Base-by-base conservation (phyloP, 2,797 vertebrate species). In the Urosaurus nigricauda region DNA sequence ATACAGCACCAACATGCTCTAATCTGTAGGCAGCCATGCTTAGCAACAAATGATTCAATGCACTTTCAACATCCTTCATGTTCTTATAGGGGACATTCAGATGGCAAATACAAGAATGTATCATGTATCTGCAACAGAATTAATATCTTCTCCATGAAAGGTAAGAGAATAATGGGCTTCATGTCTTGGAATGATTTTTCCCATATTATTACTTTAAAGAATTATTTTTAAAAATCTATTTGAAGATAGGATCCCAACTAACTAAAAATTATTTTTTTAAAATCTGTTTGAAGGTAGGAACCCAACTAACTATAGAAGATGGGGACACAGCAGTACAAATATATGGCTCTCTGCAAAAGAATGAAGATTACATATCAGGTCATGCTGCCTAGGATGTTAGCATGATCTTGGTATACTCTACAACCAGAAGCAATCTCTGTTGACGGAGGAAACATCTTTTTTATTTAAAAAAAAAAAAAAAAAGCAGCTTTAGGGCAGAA, bases 181-280 rank as follows among this genome's bases (percentile, higher is more conserved):
- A 75, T 89, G 88, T 88, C 91, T 79, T 8, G 83, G 84, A 79
- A 91, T 83, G 88, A 88, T 87, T 79, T 87, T 79, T 0, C 8
- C 88, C 65, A 2, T 84, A 73, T 88, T 43, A 24, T 12, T 13
- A 43, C 47, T 51, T 51, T 9, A 75, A 35, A 63, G 0, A n/a
- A 51, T 51, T 51, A 8, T 51, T 51, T 51, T 51, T 6, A 51
- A 51, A 51, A 51, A 51, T 51, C 47, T 65, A 24, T 29, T 65
- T 65, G 8, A 81, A 56, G 21, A 2, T 63, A 60, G 35, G 79
- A 40, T n/a, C 79, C 35, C 35, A 81, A 26, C 24, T 2, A 26
- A 65, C n/a, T 40, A 26, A n/a, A n/a, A n/a, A n/a, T n/a, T n/a
- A n/a, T n/a, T n/a, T n/a, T n/a, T n/a, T n/a, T n/a, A n/a, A n/a